A percentile compares a stretch with the other conserved stretches of the same genome.
Conservation (phyloP, 53 echinoderm and acorn worm genomes). For the Patiria pectinifera region DNA sequence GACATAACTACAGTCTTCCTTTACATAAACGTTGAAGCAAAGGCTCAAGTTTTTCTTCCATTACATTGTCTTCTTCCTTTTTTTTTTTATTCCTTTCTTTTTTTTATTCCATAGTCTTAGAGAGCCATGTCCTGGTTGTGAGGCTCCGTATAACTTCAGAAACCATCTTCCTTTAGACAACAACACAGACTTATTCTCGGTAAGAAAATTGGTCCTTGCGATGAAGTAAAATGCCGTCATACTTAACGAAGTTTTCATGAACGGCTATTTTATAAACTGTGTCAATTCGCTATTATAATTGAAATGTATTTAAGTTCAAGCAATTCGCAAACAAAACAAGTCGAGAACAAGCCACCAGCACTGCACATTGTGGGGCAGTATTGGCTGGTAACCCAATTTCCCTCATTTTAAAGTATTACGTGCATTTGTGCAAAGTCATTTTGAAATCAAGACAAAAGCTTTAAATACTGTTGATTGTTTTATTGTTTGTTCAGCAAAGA, state of each 20-base stretch:
- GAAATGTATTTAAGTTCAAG: too few relatives aligned
- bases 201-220: slow-evolving; percentile 43
- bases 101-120: slow-evolving; percentile 47
- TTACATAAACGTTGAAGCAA: neutral
- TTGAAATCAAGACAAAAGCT: neutral
- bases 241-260: too few relatives aligned
- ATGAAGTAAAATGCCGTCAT: neutral
- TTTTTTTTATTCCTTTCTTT: neutral
- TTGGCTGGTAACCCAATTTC: too few relatives aligned
- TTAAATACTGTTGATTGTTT: neutral
- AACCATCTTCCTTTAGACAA: slow-evolving; percentile 78
- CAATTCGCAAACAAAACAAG: too few relatives aligned
- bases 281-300: too few relatives aligned
- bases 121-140: slow-evolving; percentile 77
- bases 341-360: too few relatives aligned
- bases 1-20: too few relatives aligned
- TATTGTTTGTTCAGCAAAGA: slow-evolving; percentile 50
- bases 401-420: too few relatives aligned
- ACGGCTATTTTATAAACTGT: too few relatives aligned
- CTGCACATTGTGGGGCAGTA: too few relatives aligned
- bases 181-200: slow-evolving; percentile 73
- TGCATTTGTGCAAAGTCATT: too few relatives aligned
- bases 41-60: too few relatives aligned
- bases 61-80: neutral
- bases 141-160: slow-evolving; percentile 82